Conservation (phyloP, 2,888 invertebrate species). For the Petrolisthes manimaculis region DNA sequence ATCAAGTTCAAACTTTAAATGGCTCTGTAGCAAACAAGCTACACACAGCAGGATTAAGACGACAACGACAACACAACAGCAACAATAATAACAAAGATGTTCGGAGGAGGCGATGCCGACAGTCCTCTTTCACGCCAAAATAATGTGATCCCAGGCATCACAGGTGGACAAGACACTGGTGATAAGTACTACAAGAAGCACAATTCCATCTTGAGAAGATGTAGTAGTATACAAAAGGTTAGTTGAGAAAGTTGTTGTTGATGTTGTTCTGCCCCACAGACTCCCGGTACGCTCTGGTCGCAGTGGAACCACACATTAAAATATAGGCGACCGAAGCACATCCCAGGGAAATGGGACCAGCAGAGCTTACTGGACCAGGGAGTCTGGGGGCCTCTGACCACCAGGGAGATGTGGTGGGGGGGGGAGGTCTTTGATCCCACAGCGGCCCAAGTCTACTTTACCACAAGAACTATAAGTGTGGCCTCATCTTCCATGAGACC, state of each 20-base stretch:
- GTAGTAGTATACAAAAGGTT: slow-evolving; percentile 47
- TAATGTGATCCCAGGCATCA: not conserved
- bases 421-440: too few species aligned
- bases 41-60: too few species aligned
- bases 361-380: too few species aligned
- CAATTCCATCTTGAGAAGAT: slow-evolving; percentile 38
- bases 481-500: too few species aligned
- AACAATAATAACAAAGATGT: not conserved
- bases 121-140: not conserved
- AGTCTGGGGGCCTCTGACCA: not conserved
- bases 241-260: not conserved
- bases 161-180: slow-evolving; percentile 23
- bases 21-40: too few species aligned
- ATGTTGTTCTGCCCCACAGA: not conserved
- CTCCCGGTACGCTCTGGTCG: not conserved
- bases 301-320: too few species aligned
- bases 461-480: too few species aligned
- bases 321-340: too few species aligned
- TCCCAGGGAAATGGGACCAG: not conserved
- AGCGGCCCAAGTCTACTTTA: too few species aligned
- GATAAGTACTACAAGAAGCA: slow-evolving; percentile 50
- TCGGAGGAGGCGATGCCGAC: slow-evolving; percentile 4
- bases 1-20: too few species aligned
- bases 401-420: too few species aligned
- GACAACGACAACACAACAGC: too few species aligned